Conservation (phyloP, 2,888 invertebrate species). For the Dendrolimus pini region DNA sequence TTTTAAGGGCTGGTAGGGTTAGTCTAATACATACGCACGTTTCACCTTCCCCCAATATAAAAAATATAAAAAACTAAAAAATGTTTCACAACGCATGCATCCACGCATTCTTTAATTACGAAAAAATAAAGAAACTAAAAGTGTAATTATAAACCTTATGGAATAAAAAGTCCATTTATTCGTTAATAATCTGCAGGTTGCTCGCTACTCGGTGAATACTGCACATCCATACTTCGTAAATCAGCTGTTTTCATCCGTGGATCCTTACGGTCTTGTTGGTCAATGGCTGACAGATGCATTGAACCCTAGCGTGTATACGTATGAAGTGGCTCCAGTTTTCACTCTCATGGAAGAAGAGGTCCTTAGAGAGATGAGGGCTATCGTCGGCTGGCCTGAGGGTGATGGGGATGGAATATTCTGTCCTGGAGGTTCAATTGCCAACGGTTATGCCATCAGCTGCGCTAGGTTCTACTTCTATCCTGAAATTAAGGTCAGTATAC, state of each 20-base stretch:
- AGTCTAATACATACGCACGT: no score
- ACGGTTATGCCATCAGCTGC: slow-evolving; percentile 93
- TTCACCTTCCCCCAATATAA: no score
- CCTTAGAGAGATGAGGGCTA: slow-evolving; percentile 84
- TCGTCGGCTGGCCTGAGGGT: slow-evolving; percentile 85
- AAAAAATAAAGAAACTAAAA: no score
- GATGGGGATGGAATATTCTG: slow-evolving; percentile 91
- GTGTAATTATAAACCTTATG: no score
- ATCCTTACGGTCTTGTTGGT: slow-evolving; percentile 89
- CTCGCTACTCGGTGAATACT: slow-evolving; percentile 90
- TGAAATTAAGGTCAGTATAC: slow-evolving; percentile 80
- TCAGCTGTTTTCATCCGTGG: slow-evolving; percentile 89
- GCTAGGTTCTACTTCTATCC: slow-evolving; percentile 85
- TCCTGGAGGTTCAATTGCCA: slow-evolving; percentile 93
- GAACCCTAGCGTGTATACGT: slow-evolving; percentile 92
- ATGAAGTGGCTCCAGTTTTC: slow-evolving; percentile 92
- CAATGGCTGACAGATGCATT: slow-evolving; percentile 92
- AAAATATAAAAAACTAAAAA: no score
- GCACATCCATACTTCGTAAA: slow-evolving; percentile 94
- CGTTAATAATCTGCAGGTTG: slow-evolving; percentile 36
- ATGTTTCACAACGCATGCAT: no score
- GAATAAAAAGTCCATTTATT: no score
- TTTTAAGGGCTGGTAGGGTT: no score
- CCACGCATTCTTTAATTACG: no score
- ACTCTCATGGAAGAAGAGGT: slow-evolving; percentile 91